phyloP scores from a whole-genome alignment of 2,113 vertebrate species.

The Channa argus region DNA sequence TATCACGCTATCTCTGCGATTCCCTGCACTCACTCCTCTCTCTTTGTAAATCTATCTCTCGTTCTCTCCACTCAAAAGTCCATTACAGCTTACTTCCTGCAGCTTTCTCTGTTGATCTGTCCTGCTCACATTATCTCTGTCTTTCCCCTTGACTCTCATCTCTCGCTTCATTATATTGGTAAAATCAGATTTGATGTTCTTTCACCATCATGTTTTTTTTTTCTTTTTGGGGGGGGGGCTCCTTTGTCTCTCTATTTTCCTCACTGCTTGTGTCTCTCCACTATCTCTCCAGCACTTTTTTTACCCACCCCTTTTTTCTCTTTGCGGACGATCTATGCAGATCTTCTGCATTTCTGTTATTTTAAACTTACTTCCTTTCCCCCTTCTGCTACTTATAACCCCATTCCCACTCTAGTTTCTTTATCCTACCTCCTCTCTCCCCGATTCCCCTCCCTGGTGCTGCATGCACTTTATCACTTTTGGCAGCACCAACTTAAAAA shows the following conservation, averaged over 20 bases:
- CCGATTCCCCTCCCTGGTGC: constrained; percentile 31
- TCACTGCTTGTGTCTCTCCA: neutral
- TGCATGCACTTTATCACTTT: constrained; percentile 80
- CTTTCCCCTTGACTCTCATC: constrained; percentile 46
- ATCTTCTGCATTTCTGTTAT: constrained; percentile 31
- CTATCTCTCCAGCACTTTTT: constrained; percentile 24
- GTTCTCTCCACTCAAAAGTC: constrained; percentile 75
- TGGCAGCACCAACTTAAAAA: constrained; percentile 77
- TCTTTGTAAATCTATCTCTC: constrained; percentile 71
- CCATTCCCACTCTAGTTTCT: neutral
- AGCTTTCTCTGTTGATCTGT: constrained; percentile 72
- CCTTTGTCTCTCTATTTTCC: neutral
- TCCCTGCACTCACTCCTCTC: constrained; percentile 55
- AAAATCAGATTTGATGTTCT: constrained; percentile 69
- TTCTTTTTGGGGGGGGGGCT: neutral
- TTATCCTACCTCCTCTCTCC: neutral
- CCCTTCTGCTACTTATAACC: constrained; percentile 24
- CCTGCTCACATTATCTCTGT: constrained; percentile 70
- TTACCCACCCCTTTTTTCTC: constrained; percentile 31
- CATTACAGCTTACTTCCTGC: constrained; percentile 67
- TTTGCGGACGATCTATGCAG: constrained; percentile 21
- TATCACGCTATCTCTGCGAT: constrained; percentile 57
- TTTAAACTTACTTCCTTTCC: constrained; percentile 45
- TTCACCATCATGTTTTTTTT: constrained; percentile 41
- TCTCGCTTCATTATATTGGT: constrained; percentile 67